phyloP scores from a whole-genome alignment of 2,113 vertebrate genomes.

The Manacus vitellinus region DNA sequence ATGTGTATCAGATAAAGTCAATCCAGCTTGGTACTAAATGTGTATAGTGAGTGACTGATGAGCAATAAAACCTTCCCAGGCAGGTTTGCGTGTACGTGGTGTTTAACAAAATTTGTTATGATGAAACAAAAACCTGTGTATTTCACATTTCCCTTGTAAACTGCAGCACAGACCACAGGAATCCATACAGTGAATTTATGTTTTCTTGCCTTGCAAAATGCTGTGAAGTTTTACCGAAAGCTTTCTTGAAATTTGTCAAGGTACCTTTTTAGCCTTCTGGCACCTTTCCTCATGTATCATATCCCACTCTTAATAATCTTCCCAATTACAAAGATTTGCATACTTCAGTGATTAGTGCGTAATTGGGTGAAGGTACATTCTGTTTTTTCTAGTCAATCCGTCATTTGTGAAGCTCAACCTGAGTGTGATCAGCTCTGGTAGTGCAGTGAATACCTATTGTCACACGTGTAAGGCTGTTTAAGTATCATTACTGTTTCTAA shows the following conservation, averaged over 20 bases:
- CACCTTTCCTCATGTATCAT: background rate
- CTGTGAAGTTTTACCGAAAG: background rate
- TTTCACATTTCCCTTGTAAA: background rate
- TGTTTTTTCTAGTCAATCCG: background rate
- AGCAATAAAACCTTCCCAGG: background rate
- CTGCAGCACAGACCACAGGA: background rate
- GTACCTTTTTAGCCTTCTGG: background rate
- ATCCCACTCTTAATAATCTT: background rate
- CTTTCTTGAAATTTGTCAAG: background rate
- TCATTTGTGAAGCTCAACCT: background rate
- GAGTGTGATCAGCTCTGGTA: background rate
- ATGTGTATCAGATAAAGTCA: conserved; percentile 25
- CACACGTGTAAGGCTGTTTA: rapidly evolving
- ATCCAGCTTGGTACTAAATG: conserved; percentile 9
- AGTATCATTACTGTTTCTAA: background rate
- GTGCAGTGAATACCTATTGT: background rate
- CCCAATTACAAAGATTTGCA: background rate
- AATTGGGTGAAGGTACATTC: background rate
- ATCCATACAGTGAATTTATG: background rate
- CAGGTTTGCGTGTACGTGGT: background rate
- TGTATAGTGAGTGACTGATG: conserved; percentile 31
- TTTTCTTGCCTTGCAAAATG: background rate
- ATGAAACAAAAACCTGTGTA: background rate
- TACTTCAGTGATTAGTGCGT: background rate
- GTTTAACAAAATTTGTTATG: background rate